Evolutionary conservation across 2,888 invertebrate species (phyloP), one percentile per base, ranked within the genome.

Genomic region (Drosophila neutralis): DNA sequence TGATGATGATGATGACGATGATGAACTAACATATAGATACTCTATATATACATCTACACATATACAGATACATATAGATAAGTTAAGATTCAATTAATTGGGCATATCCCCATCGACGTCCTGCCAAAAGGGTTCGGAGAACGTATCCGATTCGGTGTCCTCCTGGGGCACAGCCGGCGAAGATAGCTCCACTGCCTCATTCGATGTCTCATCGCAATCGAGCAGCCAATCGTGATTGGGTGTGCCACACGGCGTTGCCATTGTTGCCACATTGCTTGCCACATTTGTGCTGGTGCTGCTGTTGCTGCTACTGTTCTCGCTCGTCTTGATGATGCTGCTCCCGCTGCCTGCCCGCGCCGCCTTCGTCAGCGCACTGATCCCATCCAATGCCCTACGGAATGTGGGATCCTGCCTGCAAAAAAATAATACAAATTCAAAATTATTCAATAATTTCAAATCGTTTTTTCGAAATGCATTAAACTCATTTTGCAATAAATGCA

Each of bases 51-150:
- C 24, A 49, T 13, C 35, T n/a, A 59, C 35, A 29, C 13, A 58
- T 42, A 24, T 8, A 27, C 11, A 48, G 8, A 49, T 15, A 36
- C 11, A 40, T 31, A 53, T 4, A 31, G 24, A n/a, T 27, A 31
- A 24, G 24, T n/a, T n/a, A 4, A 49, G 24, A 45, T 45, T 11
- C 57, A 57, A 48, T 78, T 24, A 76, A 69, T 89, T 91, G 13
- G 89, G 94, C 35, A 94, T 93, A 79, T 95, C 95, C n/a, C 94
- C 93, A 85, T 95, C 95, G 91, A 94, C 94, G 83, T 95, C 94
- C n/a, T 94, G 94, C 95, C 95, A 95, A 49, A 94, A 94, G 29
- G 94, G 94, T 85, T 95, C 95, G 0, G 94, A 94, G 60, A 90
- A 90, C 5, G 89, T 78, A 89, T 95, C 95, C 49, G 94, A 94